phyloP scores from a whole-genome alignment of 2,113 vertebrate genomes.

The Mustelus asterias region DNA sequence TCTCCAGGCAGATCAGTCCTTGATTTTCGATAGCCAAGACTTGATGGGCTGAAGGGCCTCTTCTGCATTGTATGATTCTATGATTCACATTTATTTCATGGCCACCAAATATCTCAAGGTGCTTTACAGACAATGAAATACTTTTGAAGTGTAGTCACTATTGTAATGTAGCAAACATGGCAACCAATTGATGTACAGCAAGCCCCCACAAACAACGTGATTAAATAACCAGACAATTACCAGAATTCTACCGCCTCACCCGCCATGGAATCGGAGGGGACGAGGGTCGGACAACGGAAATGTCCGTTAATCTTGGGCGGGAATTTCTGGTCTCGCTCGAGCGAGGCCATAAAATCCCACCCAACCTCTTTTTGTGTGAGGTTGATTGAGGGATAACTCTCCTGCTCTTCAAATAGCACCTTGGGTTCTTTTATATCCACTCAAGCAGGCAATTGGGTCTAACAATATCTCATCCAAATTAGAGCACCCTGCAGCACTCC shows the following conservation, averaged over 20 bases:
- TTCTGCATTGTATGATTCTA: too few relatives aligned
- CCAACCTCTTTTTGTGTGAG: neutral
- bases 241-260: too few relatives aligned
- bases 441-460: neutral
- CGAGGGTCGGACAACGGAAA: too few relatives aligned
- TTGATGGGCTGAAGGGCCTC: too few relatives aligned
- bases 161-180: neutral
- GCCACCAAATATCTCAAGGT: neutral
- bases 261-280: too few relatives aligned
- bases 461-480: too few relatives aligned
- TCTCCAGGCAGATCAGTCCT: neutral
- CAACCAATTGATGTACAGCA: neutral
- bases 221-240: neutral
- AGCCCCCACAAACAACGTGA: neutral
- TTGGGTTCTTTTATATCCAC: neutral
- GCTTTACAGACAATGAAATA: neutral
- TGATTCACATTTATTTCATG: neutral
- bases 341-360: too few relatives aligned
- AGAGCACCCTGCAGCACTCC: neutral
- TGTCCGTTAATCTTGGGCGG: too few relatives aligned
- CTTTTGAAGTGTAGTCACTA: neutral
- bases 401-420: neutral
- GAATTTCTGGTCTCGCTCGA: too few relatives aligned
- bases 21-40: neutral
- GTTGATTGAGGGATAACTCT: neutral